phyloP scores from a whole-genome alignment of 1,140 invertebrate species.

The Musca domestica region DNA sequence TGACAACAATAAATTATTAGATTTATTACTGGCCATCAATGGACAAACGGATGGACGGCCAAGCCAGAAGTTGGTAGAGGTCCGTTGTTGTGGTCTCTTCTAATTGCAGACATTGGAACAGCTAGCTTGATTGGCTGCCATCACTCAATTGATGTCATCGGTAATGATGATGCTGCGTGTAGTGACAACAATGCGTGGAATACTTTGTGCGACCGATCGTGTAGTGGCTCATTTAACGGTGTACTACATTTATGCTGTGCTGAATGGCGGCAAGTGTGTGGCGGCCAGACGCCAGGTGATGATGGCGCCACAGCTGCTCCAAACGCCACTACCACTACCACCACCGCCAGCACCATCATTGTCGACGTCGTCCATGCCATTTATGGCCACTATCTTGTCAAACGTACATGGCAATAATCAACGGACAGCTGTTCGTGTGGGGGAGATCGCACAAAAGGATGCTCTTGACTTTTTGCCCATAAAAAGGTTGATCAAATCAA shows the following conservation, averaged over 20 bases:
- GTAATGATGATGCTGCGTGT: not conserved
- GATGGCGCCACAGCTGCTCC: slow-evolving; percentile 9
- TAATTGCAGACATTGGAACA: not conserved
- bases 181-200: slow-evolving; percentile 9
- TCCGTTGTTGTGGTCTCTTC: not conserved
- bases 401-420: not conserved
- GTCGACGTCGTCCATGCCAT: not conserved
- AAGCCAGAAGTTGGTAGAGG: not conserved
- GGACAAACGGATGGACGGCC: too few relatives aligned
- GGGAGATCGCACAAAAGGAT: too few relatives aligned
- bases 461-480: too few relatives aligned
- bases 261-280: not conserved
- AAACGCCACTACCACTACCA: slow-evolving; percentile 4
- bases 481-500: too few relatives aligned
- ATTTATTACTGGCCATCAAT: slow-evolving; percentile 2
- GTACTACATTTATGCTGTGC: slow-evolving; percentile 3
- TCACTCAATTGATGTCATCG: too few relatives aligned
- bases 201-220: slow-evolving; percentile 2
- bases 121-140: not conserved
- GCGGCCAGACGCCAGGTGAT: slow-evolving; percentile 12
- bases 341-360: too few relatives aligned
- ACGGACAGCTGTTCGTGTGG: too few relatives aligned
- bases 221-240: slow-evolving; percentile 13
- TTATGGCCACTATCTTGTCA: slow-evolving; percentile 16
- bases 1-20: slow-evolving; percentile 18